These are phyloP conservation scores for Ctenochaetus hawaiiensis DNA, from an alignment of 2,797 vertebrate genomes.

Conservation along the genomic window DNA sequence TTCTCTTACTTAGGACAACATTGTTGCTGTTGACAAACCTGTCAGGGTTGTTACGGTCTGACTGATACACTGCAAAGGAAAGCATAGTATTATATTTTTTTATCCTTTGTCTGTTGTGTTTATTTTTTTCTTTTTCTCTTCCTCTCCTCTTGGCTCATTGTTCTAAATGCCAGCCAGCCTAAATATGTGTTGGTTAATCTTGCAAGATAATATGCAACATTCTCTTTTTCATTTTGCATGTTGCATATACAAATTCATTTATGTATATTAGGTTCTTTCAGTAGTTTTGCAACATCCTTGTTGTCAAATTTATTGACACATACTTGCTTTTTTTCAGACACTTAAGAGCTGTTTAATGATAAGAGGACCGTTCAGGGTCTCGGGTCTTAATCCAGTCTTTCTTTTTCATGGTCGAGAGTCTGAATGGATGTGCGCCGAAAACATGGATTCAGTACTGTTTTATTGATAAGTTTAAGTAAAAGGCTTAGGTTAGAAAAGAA, in stretches of 20 bases:
- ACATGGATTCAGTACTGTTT: too few species aligned
- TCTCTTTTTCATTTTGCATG: slow-evolving; percentile 6
- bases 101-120: not conserved
- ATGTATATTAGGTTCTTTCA: slow-evolving; percentile 2
- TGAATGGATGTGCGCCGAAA: not conserved
- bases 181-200: not conserved
- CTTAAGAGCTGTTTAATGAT: slow-evolving; percentile 19
- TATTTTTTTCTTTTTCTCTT: not conserved
- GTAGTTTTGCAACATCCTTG: slow-evolving; percentile 16
- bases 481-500: slow-evolving; percentile 21
- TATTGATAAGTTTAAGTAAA: too few species aligned
- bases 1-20: slow-evolving; percentile 66
- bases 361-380: slow-evolving; percentile 14
- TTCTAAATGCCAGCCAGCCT: slow-evolving; percentile 3
- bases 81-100: not conserved
- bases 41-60: slow-evolving; percentile 32
- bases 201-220: not conserved
- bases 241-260: too few species aligned
- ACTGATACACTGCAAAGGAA: slow-evolving; percentile 49
- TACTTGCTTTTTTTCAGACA: slow-evolving; percentile 1
- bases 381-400: slow-evolving; percentile 16
- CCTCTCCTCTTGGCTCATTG: slow-evolving; percentile 7
- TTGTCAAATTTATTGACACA: slow-evolving; percentile 23
- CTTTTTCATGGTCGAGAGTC: not conserved
- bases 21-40: slow-evolving; percentile 70